These are phyloP conservation scores for Coleophora deauratella DNA, from an alignment of 2,888 invertebrate genomes.

Conservation along the genomic window DNA sequence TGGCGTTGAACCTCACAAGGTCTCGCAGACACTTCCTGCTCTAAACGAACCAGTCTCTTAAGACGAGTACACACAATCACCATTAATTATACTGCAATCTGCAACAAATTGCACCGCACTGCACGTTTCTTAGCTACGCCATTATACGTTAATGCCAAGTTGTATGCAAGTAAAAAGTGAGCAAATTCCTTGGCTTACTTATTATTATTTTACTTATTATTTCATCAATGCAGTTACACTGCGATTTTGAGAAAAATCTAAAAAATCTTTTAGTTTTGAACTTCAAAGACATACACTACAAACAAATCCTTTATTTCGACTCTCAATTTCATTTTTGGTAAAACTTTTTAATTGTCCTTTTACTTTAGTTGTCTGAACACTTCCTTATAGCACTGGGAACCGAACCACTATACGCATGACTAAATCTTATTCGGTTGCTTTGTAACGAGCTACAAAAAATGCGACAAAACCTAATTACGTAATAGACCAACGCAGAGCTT, in stretches of 20 bases:
- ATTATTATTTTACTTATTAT: too few species aligned
- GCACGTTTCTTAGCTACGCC: neutral
- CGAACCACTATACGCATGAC: slow-evolving; percentile 22
- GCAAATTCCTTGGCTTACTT: neutral
- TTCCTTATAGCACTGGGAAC: slow-evolving; percentile 2
- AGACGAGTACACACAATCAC: slow-evolving; percentile 8
- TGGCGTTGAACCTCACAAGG: slow-evolving; percentile 58
- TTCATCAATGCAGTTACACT: neutral
- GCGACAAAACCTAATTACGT: slow-evolving; percentile 33
- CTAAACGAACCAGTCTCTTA: slow-evolving; percentile 28
- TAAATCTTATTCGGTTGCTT: slow-evolving; percentile 29
- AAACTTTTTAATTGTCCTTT: too few species aligned
- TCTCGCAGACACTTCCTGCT: slow-evolving; percentile 46
- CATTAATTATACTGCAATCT: slow-evolving; percentile 1
- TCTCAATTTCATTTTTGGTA: too few species aligned
- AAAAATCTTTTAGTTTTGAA: too few species aligned
- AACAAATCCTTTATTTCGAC: too few species aligned
- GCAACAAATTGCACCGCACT: neutral
- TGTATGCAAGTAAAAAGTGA: neutral
- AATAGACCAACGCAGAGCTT: slow-evolving; percentile 12
- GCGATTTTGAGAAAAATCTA: too few species aligned
- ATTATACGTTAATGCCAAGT: neutral
- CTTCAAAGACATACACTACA: neutral
- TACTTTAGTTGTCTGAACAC: slow-evolving; percentile 4
- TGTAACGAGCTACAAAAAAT: slow-evolving; percentile 24